Conservation (phyloP, 64 coral and sea anemone species). For the Dendrophyllia cribrosa region DNA sequence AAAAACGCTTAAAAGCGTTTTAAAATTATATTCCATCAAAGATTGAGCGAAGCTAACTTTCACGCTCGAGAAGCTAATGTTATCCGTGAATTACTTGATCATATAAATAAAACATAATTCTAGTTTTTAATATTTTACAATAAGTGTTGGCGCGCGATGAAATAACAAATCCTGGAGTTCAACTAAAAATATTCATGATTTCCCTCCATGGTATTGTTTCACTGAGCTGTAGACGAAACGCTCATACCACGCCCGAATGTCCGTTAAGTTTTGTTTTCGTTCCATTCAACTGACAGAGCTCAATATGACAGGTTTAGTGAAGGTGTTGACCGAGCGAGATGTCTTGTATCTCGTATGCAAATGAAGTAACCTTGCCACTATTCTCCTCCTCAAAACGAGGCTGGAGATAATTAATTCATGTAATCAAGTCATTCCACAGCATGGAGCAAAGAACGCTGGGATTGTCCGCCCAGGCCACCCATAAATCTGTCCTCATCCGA, state of each 20-base stretch:
- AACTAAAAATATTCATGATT: background rate
- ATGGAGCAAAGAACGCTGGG: background rate
- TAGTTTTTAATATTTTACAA: constrained; percentile 51
- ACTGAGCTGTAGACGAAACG: background rate
- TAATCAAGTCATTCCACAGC: background rate
- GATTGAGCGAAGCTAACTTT: background rate
- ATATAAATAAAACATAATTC: constrained; percentile 35
- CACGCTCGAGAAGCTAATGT: background rate
- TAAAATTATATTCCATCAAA: background rate
- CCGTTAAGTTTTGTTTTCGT: background rate
- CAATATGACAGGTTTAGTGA: background rate
- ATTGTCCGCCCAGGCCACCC: background rate
- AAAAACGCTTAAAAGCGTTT: background rate
- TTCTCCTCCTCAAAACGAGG: background rate
- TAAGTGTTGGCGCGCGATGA: background rate
- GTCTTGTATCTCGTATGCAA: background rate
- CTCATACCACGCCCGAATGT: background rate
- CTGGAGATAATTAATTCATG: background rate
- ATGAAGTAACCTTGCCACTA: constrained; percentile 7
- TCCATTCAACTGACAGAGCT: background rate
- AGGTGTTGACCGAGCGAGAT: background rate
- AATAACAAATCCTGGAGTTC: background rate
- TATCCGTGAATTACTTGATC: background rate
- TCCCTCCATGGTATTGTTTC: background rate
- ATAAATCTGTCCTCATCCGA: background rate